Percentiles rank a stretch among this genome's conserved stretches.
phyloP scores from a whole-genome alignment of 2,888 invertebrate genomes.

The Drosophila testacea region DNA sequence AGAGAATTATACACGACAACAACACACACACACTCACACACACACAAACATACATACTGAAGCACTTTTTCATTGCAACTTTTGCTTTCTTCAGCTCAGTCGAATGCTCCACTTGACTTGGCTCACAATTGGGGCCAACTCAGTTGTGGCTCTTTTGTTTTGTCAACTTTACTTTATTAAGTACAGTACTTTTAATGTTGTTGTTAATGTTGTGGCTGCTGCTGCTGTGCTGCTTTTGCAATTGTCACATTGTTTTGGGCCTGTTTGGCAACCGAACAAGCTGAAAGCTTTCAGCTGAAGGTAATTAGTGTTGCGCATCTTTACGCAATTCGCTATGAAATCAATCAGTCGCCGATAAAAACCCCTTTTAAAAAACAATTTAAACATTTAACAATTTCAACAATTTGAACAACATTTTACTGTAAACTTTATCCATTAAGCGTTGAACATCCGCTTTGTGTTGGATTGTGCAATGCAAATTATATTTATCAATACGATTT shows the following conservation, averaged over 20 bases:
- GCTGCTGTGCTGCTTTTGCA: slow-evolving; percentile 57
- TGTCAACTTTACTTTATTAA: slow-evolving; percentile 64
- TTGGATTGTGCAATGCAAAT: slow-evolving; percentile 50
- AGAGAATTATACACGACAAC: slow-evolving; percentile 37
- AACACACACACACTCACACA: slow-evolving; percentile 18
- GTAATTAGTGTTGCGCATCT: slow-evolving; percentile 63
- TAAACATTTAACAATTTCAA: slow-evolving; percentile 38
- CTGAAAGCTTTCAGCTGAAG: slow-evolving; percentile 12
- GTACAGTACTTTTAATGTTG: slow-evolving; percentile 33
- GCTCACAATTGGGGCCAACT: slow-evolving; percentile 48
- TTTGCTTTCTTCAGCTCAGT: slow-evolving; percentile 66
- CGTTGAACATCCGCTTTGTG: slow-evolving; percentile 57
- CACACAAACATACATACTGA: slow-evolving; percentile 6
- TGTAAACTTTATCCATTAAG: slow-evolving; percentile 51
- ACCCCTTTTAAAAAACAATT: slow-evolving; percentile 18
- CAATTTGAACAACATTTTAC: slow-evolving; percentile 22
- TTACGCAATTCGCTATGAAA: slow-evolving; percentile 53
- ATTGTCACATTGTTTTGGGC: slow-evolving; percentile 73
- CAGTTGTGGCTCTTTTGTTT: slow-evolving; percentile 58
- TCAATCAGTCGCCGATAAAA: slow-evolving; percentile 17
- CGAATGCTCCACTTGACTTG: slow-evolving; percentile 57
- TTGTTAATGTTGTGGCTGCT: slow-evolving; percentile 21
- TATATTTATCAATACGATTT: slow-evolving; percentile 26
- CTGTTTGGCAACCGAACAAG: slow-evolving; percentile 31
- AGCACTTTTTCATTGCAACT: slow-evolving; percentile 30